Evolutionary conservation across 30 jellyfish, hydroid and myxozoan genomes (phyloP).

Genomic region (Hydra vulgaris): DNA sequence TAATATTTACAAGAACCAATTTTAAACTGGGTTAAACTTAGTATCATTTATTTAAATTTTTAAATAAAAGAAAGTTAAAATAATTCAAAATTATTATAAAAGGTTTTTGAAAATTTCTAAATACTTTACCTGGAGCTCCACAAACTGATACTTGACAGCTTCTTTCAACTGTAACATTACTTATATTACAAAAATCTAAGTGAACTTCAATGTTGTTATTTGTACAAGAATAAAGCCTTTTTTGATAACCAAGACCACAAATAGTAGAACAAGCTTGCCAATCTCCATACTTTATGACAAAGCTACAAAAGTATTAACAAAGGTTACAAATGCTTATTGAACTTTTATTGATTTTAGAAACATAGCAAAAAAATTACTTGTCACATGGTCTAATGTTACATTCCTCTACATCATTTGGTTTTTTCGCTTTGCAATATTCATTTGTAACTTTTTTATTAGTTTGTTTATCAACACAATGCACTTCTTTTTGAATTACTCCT

Average conservation of each 20-base stretch:
- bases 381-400: conserved; percentile 62
- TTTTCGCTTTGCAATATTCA: conserved; percentile 31
- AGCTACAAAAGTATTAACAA: conserved; percentile 14
- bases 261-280: conserved; percentile 54
- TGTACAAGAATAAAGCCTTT: conserved; percentile 40
- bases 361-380: no score
- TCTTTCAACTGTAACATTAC: conserved; percentile 20
- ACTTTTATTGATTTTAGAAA: no score
- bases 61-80: not conserved
- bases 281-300: conserved; percentile 16
- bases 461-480: conserved; percentile 40
- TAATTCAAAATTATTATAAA: not conserved
- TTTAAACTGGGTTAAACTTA: no score
- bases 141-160: conserved; percentile 33
- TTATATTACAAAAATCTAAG: conserved; percentile 18
- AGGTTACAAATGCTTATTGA: not conserved
- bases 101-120: not conserved
- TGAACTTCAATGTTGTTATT: conserved; percentile 27
- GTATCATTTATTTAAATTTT: not conserved
- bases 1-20: not conserved
- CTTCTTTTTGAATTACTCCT: conserved; percentile 44
- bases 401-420: conserved; percentile 38
- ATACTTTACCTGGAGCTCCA: conserved; percentile 41
- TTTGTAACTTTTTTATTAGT: conserved; percentile 23
- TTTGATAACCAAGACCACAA: conserved; percentile 59